phyloP scores from a whole-genome alignment of 1,140 invertebrate genomes.

The Cotesia glomerata region DNA sequence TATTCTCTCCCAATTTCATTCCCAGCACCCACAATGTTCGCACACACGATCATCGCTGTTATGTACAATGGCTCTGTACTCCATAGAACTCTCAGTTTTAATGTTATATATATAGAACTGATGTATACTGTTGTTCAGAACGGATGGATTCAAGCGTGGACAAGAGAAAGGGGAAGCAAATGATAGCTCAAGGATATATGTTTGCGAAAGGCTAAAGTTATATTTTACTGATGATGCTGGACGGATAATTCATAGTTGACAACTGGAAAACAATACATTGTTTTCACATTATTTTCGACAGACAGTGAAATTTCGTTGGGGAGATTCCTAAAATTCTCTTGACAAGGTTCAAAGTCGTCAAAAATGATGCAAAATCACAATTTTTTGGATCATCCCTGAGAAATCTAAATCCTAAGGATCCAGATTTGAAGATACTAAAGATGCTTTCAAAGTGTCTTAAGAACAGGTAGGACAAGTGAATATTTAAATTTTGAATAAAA shows the following conservation, averaged over 20 bases:
- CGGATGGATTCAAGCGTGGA: no score
- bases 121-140: no score
- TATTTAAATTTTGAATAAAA: no score
- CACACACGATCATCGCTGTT: neutral
- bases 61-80: neutral
- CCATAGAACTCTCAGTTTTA: neutral
- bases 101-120: neutral
- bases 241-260: neutral
- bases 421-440: no score
- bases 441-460: no score
- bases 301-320: neutral
- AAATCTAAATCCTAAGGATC: no score
- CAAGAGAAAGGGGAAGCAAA: neutral
- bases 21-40: neutral
- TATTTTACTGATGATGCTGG: neutral
- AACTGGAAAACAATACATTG: no score
- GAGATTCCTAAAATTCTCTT: no score
- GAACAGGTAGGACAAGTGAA: no score
- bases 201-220: neutral
- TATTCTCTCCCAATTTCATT: slow-evolving; percentile 37
- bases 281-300: neutral
- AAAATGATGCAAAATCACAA: no score
- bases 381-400: no score
- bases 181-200: neutral
- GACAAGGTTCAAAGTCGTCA: no score